Percentiles rank a stretch among this genome's conserved stretches.
phyloP scores from a whole-genome alignment of 2,888 invertebrate genomes.

The Micoletzkya japonica region DNA sequence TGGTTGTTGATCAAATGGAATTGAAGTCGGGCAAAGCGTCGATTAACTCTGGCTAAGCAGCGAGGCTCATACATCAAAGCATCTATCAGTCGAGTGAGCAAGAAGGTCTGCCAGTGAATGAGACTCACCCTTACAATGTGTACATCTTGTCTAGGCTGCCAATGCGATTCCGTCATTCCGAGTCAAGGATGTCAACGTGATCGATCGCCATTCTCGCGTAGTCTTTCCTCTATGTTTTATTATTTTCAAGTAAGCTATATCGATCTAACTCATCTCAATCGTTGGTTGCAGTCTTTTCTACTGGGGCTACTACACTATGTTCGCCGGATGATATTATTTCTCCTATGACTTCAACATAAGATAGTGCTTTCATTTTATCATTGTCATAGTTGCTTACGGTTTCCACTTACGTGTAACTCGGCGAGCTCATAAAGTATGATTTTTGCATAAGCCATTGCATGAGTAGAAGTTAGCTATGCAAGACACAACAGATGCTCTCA shows the following conservation, averaged over 20 bases:
- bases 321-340: slow-evolving; percentile 9
- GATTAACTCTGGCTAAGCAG: slow-evolving; percentile 38
- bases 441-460: too few species aligned
- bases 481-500: too few species aligned
- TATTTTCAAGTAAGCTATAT: slow-evolving; percentile 89
- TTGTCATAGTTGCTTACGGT: too few species aligned
- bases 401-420: too few species aligned
- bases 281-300: slow-evolving; percentile 48
- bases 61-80: slow-evolving; percentile 27
- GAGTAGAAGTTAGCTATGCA: too few species aligned
- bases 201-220: slow-evolving; percentile 93
- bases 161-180: slow-evolving; percentile 45
- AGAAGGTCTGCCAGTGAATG: not conserved
- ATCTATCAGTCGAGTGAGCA: slow-evolving; percentile 24
- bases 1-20: not conserved
- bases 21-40: slow-evolving; percentile 33
- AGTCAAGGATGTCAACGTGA: slow-evolving; percentile 91
- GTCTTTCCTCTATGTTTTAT: slow-evolving; percentile 93
- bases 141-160: too few species aligned
- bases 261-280: not conserved
- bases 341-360: not conserved
- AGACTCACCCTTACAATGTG: too few species aligned
- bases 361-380: not conserved
- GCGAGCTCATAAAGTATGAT: too few species aligned
- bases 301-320: slow-evolving; percentile 53